Evolutionary conservation across 2,797 vertebrate species (phyloP).

Genomic region (Crocidura indochinensis): DNA sequence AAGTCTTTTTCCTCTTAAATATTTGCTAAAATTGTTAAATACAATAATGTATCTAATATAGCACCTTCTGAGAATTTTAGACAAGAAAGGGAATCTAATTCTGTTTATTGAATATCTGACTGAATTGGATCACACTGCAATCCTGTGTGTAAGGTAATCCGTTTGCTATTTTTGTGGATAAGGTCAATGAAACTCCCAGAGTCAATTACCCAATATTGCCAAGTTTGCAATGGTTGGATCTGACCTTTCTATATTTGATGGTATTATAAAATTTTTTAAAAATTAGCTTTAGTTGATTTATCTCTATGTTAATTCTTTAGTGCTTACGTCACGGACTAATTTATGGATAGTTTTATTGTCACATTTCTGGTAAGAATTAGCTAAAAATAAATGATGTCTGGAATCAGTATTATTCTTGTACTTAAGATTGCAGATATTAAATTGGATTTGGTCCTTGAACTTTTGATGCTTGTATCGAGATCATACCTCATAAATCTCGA

Average conservation of each 20-base stretch:
- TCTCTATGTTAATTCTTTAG: conserved; percentile 15
- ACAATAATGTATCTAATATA: not conserved
- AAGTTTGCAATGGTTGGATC: not conserved
- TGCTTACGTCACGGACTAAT: not conserved
- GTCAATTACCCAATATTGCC: not conserved
- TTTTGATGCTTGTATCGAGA: no score
- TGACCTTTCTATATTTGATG: not conserved
- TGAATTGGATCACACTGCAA: not conserved
- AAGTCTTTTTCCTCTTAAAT: not conserved
- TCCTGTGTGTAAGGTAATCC: not conserved
- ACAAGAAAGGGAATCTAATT: not conserved
- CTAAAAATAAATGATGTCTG: not conserved
- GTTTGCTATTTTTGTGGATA: conserved; percentile 29
- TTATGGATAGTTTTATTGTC: not conserved
- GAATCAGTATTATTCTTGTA: not conserved
- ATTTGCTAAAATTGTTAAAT: conserved; percentile 39
- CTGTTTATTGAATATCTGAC: not conserved
- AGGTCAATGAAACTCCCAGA: not conserved
- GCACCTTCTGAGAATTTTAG: not conserved
- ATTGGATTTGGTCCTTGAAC: not conserved
- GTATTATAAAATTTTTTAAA: conserved; percentile 42
- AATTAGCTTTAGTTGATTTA: conserved; percentile 18
- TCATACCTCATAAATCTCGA: no score
- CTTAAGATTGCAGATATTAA: not conserved
- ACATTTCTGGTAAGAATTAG: not conserved